Base-by-base conservation (phyloP, 2,113 vertebrate species). In the Glaucomys volans region DNA sequence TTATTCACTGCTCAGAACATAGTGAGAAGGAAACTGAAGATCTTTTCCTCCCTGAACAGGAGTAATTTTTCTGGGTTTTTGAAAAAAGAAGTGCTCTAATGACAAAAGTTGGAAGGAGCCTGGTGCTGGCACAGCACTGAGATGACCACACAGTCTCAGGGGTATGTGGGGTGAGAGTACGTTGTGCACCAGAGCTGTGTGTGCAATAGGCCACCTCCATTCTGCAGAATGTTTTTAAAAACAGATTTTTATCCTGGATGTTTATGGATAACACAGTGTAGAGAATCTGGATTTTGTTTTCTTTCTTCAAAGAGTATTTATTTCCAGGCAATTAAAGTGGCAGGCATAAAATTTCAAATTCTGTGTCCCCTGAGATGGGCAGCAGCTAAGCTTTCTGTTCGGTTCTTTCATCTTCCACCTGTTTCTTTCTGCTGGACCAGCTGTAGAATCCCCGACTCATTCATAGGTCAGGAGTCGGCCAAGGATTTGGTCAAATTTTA, bases 281-380 rank as follows among this genome's bases (percentile, higher is more conserved):
- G 42, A 86, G 72, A 75, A 80, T 85, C 57, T 80, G 54, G n/a
- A 94, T 92, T 95, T 24, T 92, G 26, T 54, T 94, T 47, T 74
- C 11, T 66, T 66, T 24, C 64, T 91, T 62, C 50, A 67, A 83
- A 72, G 52, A 66, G 10, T 88, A 26, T 66, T 77, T 94, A n/a
- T 75, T 75, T 80, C 77, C n/a, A 91, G 42, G 72, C 54, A 67
- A 32, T 71, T 84, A 92, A 54, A 54, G 71, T 80, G 59, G 20
- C n/a, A 52, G 57, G 24, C 90, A 69, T 47, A 77, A 71, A 75
- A 62, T 86, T 90, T 9, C 59, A 87, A 84, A 91, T 59, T 79
- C 83, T 85, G 30, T 92, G 50, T 86, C n/a, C 22, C n/a, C 18
- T 75, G 64, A 72, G 28, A 67, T 75, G 44, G n/a, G 13, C 24